These are phyloP conservation scores for Nibea coibor DNA, from an alignment of 2,113 vertebrate genomes.

Conservation along the genomic window DNA sequence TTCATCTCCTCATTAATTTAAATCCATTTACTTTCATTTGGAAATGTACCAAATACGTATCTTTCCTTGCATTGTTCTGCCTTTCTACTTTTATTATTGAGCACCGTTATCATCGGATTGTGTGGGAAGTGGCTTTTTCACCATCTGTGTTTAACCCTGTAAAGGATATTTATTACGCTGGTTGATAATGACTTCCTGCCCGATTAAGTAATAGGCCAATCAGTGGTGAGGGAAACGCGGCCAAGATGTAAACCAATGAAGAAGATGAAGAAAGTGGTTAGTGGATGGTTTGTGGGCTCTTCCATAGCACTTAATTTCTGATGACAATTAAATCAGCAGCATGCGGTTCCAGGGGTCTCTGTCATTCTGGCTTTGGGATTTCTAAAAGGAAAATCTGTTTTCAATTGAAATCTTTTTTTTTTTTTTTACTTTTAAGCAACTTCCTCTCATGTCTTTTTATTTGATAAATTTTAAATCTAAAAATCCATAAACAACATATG, in stretches of 20 bases:
- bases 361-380: constrained; percentile 44
- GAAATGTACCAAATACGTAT: neutral
- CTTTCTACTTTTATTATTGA: constrained; percentile 20
- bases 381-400: constrained; percentile 59
- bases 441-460: neutral
- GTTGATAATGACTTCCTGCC: constrained; percentile 68
- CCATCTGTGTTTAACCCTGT: constrained; percentile 64
- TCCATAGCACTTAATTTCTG: constrained; percentile 65
- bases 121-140: constrained; percentile 59
- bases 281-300: constrained; percentile 44
- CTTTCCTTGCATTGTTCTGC: constrained; percentile 5
- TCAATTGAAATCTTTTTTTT: constrained; percentile 33
- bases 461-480: constrained; percentile 7
- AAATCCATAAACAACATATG: neutral
- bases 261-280: constrained; percentile 46
- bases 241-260: constrained; percentile 54
- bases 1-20: constrained; percentile 1
- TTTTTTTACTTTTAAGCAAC: constrained; percentile 5
- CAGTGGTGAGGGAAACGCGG: constrained; percentile 61
- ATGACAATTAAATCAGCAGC: constrained; percentile 74
- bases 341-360: constrained; percentile 40
- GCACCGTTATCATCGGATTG: constrained; percentile 35
- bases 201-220: constrained; percentile 76
- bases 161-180: constrained; percentile 63
- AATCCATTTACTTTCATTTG: constrained; percentile 6